phyloP scores from a whole-genome alignment of 2,888 invertebrate genomes.

The Rutpela maculata region DNA sequence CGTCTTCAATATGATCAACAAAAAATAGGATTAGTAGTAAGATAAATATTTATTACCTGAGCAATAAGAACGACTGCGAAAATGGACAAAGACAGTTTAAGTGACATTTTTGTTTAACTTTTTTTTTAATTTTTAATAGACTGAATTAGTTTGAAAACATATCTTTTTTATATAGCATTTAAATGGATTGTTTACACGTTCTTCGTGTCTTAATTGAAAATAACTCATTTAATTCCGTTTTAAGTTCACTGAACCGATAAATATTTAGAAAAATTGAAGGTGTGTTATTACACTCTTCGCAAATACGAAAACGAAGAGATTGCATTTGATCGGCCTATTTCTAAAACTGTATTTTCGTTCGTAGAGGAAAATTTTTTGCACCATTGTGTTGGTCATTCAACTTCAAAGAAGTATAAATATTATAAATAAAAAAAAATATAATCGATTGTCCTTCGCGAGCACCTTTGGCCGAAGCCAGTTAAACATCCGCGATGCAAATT shows the following conservation, averaged over 20 bases:
- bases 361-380: too few relatives aligned
- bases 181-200: slow-evolving; percentile 16
- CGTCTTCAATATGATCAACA: too few relatives aligned
- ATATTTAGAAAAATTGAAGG: not conserved
- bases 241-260: slow-evolving; percentile 21
- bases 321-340: too few relatives aligned
- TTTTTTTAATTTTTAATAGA: not conserved
- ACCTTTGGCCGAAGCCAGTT: too few relatives aligned
- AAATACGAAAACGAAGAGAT: too few relatives aligned
- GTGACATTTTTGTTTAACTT: not conserved
- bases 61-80: not conserved
- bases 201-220: slow-evolving; percentile 13
- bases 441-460: too few relatives aligned
- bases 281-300: not conserved
- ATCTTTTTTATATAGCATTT: slow-evolving; percentile 19
- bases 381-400: too few relatives aligned
- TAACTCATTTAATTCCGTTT: slow-evolving; percentile 16
- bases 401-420: too few relatives aligned
- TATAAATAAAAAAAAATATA: too few relatives aligned
- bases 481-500: too few relatives aligned
- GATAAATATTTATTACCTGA: not conserved
- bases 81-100: not conserved
- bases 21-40: too few relatives aligned
- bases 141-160: not conserved
- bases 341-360: too few relatives aligned